A percentile compares a stretch with the other conserved stretches of the same genome.
phyloP scores from a whole-genome alignment of 2,888 invertebrate genomes.

The Neocrepidodera transversa region DNA sequence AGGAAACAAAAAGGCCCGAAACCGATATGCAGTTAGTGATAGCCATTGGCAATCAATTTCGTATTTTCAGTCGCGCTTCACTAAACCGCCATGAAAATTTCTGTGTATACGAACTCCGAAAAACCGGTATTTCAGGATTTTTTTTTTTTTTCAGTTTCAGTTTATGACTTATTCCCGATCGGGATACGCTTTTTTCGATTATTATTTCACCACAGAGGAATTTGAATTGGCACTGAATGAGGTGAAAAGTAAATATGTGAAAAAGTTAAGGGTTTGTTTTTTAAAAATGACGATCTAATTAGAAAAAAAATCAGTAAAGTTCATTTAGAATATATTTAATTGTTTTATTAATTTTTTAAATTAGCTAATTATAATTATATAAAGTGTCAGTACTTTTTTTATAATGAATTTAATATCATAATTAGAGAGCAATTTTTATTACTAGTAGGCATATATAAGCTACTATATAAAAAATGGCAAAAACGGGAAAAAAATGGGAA shows the following conservation, averaged over 20 bases:
- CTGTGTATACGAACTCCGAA: slow-evolving; percentile 24
- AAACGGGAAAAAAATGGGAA: no score
- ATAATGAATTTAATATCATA: no score
- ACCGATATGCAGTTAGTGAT: slow-evolving; percentile 43
- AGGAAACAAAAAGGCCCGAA: slow-evolving; percentile 30
- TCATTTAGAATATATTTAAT: no score
- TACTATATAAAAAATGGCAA: no score
- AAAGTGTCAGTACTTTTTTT: no score
- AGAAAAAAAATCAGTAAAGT: no score
- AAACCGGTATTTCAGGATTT: not conserved
- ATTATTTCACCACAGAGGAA: slow-evolving; percentile 9
- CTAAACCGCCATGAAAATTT: slow-evolving; percentile 41
- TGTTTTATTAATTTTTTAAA: no score
- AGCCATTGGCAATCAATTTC: slow-evolving; percentile 46
- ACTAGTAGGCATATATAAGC: no score
- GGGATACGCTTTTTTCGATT: not conserved
- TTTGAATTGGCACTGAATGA: not conserved
- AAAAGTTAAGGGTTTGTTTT: no score
- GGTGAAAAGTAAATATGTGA: not conserved
- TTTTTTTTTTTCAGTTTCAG: slow-evolving; percentile 1
- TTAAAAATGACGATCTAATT: no score
- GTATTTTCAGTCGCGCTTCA: slow-evolving; percentile 41
- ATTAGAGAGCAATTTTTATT: no score
- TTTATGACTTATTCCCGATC: slow-evolving; percentile 20
- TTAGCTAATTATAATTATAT: no score